Percentiles rank a stretch among this genome's conserved stretches.
These are phyloP conservation scores for Spheniscus mendiculus DNA, from an alignment of 2,113 vertebrate genomes.

Conservation along the genomic window DNA sequence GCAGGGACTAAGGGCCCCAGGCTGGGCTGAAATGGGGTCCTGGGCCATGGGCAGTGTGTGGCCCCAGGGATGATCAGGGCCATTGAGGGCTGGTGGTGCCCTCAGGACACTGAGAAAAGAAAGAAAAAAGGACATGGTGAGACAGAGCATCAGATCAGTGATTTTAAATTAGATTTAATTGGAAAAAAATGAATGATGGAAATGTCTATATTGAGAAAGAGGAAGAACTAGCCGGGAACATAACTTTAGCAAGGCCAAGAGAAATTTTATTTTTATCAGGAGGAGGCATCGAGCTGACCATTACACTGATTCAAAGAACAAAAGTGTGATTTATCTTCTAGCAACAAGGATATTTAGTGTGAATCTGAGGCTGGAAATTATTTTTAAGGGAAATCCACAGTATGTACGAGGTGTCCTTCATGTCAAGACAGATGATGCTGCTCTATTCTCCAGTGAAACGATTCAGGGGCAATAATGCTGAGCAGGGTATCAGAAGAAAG, in stretches of 20 bases:
- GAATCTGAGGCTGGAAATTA: background rate
- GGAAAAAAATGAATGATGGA: background rate
- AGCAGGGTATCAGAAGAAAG: background rate
- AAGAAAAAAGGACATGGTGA: background rate
- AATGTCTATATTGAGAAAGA: background rate
- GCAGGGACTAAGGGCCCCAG: background rate
- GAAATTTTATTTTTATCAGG: background rate
- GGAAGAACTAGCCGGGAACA: background rate
- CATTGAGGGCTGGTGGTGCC: background rate
- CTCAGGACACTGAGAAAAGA: background rate
- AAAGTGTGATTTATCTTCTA: slow-evolving; percentile 3
- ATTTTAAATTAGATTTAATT: background rate
- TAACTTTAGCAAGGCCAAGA: background rate
- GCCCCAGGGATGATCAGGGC: background rate
- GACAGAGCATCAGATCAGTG: background rate
- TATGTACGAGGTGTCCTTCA: background rate
- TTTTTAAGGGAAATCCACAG: background rate
- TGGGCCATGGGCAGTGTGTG: background rate
- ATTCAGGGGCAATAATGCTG: background rate
- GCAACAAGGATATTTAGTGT: background rate
- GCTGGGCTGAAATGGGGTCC: background rate
- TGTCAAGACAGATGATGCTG: background rate
- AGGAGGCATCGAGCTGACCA: background rate
- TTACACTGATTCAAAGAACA: background rate
- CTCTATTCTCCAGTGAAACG: background rate